A percentile compares a stretch with the other conserved stretches of the same genome.
These are phyloP conservation scores for Engystomops pustulosus DNA, from an alignment of 2,113 vertebrate genomes.

Conservation along the genomic window DNA sequence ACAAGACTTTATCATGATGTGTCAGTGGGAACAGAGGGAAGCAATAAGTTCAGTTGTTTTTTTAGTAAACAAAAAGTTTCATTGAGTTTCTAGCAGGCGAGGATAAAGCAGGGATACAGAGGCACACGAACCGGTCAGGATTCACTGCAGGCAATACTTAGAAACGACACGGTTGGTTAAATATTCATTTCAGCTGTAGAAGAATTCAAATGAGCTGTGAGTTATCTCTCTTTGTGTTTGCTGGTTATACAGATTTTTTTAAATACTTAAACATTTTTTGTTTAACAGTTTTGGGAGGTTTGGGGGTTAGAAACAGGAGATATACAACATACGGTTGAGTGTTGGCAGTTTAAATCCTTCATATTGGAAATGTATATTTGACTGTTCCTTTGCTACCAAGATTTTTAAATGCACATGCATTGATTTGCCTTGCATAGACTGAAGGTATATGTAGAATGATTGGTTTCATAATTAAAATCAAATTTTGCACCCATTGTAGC, in stretches of 20 bases:
- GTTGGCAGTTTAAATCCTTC: neutral
- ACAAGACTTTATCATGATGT: conserved; percentile 39
- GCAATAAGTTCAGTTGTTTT: conserved; percentile 30
- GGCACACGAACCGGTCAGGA: conserved; percentile 40
- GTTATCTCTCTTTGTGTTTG: conserved; percentile 39
- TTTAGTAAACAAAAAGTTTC: conserved; percentile 38
- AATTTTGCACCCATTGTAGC: too few species aligned
- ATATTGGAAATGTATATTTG: neutral
- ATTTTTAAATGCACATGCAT: neutral
- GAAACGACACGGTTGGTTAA: conserved; percentile 39
- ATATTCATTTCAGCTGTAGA: conserved; percentile 45
- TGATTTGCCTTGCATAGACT: too few species aligned
- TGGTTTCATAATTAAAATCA: too few species aligned
- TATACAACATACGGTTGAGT: too few species aligned
- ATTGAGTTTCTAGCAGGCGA: neutral
- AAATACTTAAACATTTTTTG: neutral
- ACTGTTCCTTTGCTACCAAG: neutral
- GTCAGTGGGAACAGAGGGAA: conserved; percentile 21
- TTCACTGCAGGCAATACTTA: conserved; percentile 45
- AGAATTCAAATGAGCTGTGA: conserved; percentile 45
- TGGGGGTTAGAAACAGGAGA: neutral
- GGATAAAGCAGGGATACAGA: conserved; percentile 24
- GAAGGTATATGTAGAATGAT: too few species aligned
- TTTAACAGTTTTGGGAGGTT: neutral
- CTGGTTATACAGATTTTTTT: conserved; percentile 9